Base-by-base conservation (phyloP, 2,888 invertebrate species). In the Rhingia rostrata region DNA sequence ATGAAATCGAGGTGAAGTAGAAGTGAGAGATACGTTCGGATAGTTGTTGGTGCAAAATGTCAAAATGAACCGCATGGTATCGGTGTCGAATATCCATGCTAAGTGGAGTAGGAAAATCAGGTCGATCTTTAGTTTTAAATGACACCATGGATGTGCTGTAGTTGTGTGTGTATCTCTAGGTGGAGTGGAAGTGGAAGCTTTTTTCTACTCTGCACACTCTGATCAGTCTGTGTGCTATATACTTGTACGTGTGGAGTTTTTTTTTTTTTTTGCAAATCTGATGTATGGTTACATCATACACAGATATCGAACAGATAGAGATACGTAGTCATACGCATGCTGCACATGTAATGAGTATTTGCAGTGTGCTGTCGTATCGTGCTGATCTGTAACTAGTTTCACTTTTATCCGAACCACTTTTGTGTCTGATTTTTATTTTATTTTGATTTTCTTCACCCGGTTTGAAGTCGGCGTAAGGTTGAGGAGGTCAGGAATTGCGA, bases 31-130 rank as follows among this genome's bases (percentile, higher is more conserved):
- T 51, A 67, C 63, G 61, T 47, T 30, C 10, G 30, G 9, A 3
- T 7, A 22, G 9, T 10, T 35, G 9, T 10, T 35, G 53, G 66
- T 35, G 43, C 9, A 12, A 49, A 51, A 49, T 64, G 39, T 43
- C 22, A 22, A 35, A 64, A 32, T 63, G 58, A 73, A 49, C 67
- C 56, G 43, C 67, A 78, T 77, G 33, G 60, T 30, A 64, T 56
- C 60, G 74, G 56, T 69, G 66, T 84, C 80, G 69, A 61, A 53
- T 84, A 64, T 75, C 80, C 77, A 56, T 61, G 81, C 53, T 66
- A 75, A 82, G 75, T 82, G 60, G 84, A 84, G 79, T 80, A 75
- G 61, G 41, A 84, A 84, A 84, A 75, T 51, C 84, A 84, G 84
- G 84, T 80, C 80, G 80, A 84, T 66, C 74, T 74, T 79, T 80